Base-by-base conservation (phyloP, 2,888 invertebrate species). In the Esperia sulphurella region DNA sequence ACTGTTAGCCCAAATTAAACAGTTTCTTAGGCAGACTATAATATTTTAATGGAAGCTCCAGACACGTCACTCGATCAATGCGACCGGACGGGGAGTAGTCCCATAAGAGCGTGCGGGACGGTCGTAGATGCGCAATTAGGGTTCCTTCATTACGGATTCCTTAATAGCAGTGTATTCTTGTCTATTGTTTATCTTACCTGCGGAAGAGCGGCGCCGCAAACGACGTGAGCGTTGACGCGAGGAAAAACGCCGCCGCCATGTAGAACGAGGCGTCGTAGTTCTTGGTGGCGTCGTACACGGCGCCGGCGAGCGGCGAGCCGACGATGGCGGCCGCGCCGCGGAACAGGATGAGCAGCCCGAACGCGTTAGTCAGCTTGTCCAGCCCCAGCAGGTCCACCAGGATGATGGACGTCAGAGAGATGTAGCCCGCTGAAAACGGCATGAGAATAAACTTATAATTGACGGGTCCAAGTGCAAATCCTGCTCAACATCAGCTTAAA, bases 351-450 rank as follows among this genome's bases (percentile, higher is more conserved):
- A 99, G 91, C 55, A 99, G 91, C 9, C 99, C 99, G 85, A 99
- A 99, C 42, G 98, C 98, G 80, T 97, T 99, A 42, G 99, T 99
- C 61, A 99, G 89, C 78, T 96, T 96, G 75, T 98, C 98, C 75
- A 99, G 90, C 1, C 99, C 99, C 43, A 99, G 92, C 35, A 99
- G 91, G 81, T 99, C 98, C 61, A 98, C 98, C 54, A 99, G 92
- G 73, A 99, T 98, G 75, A 99, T 98, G 43, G 99, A 99, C 39
- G 99, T 99, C 51, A 99, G 91, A 8, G 98, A 98, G 71, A 99
- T 98, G 89, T 97, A 99, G 54, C 98, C 98, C 55, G 98, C 97
- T 97, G 91, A 5, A 21, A 21, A 21, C 21, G 21, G 21, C 21
- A 21, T 8, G 4, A 33, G 33, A 4, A 33, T 33, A 33, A 3